A percentile compares a stretch with the other conserved stretches of the same genome.
Conservation (phyloP, 2,113 vertebrate genomes). For the Actenoides lindsayi region DNA sequence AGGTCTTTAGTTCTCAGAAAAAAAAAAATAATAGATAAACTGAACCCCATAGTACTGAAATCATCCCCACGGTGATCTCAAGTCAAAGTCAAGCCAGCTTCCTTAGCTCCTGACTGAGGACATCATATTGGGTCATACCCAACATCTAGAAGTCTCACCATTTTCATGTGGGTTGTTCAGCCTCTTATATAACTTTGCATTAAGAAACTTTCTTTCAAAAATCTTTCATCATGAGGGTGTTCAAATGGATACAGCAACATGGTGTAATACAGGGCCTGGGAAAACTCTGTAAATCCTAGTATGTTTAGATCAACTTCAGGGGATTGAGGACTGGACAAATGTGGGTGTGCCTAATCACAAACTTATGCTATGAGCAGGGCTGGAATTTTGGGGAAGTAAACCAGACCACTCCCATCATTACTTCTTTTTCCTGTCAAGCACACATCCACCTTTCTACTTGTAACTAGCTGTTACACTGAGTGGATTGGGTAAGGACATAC, state of each 20-base stretch:
- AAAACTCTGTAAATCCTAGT: neutral
- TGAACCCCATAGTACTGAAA: neutral
- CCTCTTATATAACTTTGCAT: neutral
- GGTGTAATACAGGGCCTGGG: neutral
- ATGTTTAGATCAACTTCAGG: accelerated
- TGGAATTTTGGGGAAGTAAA: neutral
- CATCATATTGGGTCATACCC: neutral
- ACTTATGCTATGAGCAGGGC: accelerated
- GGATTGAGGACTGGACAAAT: accelerated
- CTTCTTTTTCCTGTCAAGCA: neutral
- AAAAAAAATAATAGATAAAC: neutral
- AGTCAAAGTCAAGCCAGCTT: neutral
- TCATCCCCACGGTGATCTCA: neutral
- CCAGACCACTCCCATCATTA: neutral
- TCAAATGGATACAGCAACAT: neutral
- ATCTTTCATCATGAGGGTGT: neutral
- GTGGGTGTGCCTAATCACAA: neutral
- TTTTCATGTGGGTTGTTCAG: neutral
- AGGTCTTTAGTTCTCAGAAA: neutral
- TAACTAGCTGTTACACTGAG: neutral
- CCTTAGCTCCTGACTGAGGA: neutral
- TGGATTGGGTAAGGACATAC: neutral
- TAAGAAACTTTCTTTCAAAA: neutral
- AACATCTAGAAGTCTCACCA: neutral
- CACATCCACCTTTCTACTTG: neutral